phyloP scores from a whole-genome alignment of 2,888 invertebrate species.

The Minunthozetes semirufus region DNA sequence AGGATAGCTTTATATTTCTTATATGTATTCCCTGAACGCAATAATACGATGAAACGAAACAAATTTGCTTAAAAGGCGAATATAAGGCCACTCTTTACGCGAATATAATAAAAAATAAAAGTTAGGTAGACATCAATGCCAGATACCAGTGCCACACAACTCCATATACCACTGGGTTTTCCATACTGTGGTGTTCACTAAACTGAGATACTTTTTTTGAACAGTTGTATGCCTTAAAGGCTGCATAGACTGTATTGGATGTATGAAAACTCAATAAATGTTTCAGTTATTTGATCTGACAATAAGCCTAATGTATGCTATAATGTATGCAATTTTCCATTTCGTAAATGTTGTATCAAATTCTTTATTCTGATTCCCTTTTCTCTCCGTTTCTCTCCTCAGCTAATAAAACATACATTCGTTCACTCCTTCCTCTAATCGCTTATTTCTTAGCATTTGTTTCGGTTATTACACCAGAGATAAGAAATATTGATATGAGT shows the following conservation, averaged over 20 bases:
- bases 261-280: slow-evolving; percentile 12
- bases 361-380: too few relatives aligned
- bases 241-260: neutral
- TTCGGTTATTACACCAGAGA: neutral
- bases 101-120: neutral
- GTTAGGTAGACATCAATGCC: neutral
- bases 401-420: neutral
- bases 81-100: slow-evolving; percentile 7
- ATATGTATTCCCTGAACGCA: neutral
- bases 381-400: too few relatives aligned
- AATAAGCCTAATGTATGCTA: slow-evolving; percentile 6
- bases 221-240: neutral
- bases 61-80: slow-evolving; percentile 29
- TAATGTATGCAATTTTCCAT: neutral
- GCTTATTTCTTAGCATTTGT: neutral
- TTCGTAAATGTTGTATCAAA: neutral
- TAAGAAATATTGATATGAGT: neutral
- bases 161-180: neutral
- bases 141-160: neutral
- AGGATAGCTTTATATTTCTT: neutral
- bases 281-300: slow-evolving; percentile 13
- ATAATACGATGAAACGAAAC: slow-evolving; percentile 22
- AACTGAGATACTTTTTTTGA: neutral
- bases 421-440: neutral
- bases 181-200: neutral